phyloP scores from a whole-genome alignment of 2,797 vertebrate genomes.

The Echeneis naucrates region DNA sequence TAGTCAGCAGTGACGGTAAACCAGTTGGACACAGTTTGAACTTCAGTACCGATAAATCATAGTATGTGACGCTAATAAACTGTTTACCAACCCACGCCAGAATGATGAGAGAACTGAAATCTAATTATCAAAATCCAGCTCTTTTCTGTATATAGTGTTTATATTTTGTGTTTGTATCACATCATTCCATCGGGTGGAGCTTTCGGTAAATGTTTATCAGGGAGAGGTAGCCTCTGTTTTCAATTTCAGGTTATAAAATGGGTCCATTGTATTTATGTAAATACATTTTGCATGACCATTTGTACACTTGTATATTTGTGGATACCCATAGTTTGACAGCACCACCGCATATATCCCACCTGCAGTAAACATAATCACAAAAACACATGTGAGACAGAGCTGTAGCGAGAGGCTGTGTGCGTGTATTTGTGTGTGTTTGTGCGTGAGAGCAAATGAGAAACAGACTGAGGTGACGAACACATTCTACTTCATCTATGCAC shows the following conservation, averaged over 20 bases:
- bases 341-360: conserved; percentile 22
- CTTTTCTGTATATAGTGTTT: conserved; percentile 25
- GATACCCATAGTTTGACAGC: conserved; percentile 17
- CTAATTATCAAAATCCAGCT: conserved; percentile 17
- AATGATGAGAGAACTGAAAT: conserved; percentile 29
- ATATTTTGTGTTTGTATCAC: conserved; percentile 1
- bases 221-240: too few species aligned
- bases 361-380: conserved; percentile 39
- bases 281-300: too few species aligned
- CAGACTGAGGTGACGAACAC: conserved; percentile 46
- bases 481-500: conserved; percentile 10
- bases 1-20: conserved; percentile 3
- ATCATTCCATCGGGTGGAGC: too few species aligned
- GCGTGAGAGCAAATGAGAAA: conserved; percentile 48
- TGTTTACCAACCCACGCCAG: conserved; percentile 13
- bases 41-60: conserved; percentile 6
- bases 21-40: conserved; percentile 1
- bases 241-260: too few species aligned
- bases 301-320: too few species aligned
- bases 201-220: too few species aligned
- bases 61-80: neutral
- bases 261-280: too few species aligned
- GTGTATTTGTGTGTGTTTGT: conserved; percentile 24
- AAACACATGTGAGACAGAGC: conserved; percentile 52
- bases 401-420: neutral